These are phyloP conservation scores for Quiscalus mexicanus DNA, from an alignment of 2,113 vertebrate genomes.

Conservation along the genomic window DNA sequence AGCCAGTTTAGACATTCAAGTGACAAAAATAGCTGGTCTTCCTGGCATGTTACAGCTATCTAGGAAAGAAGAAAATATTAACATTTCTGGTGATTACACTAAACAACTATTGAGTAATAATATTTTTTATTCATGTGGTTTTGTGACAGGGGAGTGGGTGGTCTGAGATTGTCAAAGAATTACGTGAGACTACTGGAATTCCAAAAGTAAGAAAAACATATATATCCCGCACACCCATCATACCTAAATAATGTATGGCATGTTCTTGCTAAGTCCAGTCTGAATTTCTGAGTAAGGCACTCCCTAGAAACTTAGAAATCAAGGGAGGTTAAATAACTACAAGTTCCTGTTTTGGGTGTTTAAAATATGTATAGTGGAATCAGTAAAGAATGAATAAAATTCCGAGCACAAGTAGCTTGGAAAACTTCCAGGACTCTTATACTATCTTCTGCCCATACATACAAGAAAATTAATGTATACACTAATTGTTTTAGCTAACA, in stretches of 20 bases:
- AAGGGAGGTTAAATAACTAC: background rate
- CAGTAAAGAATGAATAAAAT: background rate
- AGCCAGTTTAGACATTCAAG: background rate
- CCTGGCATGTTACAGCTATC: background rate
- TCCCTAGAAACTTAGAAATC: background rate
- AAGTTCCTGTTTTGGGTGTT: background rate
- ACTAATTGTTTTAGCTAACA: background rate
- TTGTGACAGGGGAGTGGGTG: background rate
- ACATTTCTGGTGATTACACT: background rate
- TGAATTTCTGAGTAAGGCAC: background rate
- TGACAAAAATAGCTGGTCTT: background rate
- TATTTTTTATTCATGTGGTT: background rate
- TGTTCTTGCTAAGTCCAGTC: background rate
- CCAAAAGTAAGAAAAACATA: background rate
- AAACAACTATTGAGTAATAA: background rate
- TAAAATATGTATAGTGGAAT: background rate
- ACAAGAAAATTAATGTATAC: background rate
- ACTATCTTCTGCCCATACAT: background rate
- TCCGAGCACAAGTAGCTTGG: background rate
- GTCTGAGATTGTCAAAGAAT: background rate
- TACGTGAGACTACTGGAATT: background rate
- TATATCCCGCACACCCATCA: background rate
- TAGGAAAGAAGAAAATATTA: background rate
- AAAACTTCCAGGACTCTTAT: background rate
- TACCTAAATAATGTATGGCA: background rate